Base-by-base conservation (phyloP, 2,113 vertebrate species). In the Callocephalon fimbriatum region DNA sequence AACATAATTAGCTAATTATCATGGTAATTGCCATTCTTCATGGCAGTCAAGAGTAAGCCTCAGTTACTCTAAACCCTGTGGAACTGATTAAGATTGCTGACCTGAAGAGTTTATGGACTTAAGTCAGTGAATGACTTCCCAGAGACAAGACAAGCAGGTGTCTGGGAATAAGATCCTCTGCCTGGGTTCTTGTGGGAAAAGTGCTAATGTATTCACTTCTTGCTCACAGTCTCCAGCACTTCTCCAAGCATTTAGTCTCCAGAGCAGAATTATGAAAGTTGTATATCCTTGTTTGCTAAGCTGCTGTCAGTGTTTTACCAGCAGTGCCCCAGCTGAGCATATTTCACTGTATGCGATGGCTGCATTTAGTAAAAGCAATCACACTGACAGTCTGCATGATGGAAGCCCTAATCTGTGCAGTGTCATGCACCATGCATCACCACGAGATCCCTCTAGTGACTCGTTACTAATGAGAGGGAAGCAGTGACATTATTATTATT, bases 331-430 rank as follows among this genome's bases (percentile, higher is more conserved):
- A 84, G 79, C 20, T 61, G 76, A 89, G 20, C 56, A 68, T 95
- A 97, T 95, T 97, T 97, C 95, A 96, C 56, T 35, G 29, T 53
- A 61, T 91, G 76, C 1, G 3, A 53, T 82, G 86, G 44, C 76
- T 92, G 92, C 32, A 61, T 95, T 96, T 97, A 97, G 92, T 38
- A 73, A 86, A 62, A 95, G 86, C 56, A 87, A 81, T 91, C 68
- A 6, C 61, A 37, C 56, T 95, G 94, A 84, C 95, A 96, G 73
- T 7, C 51, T 86, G 68, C 51, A n/a, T 87, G 95, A 97, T 94
- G 94, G 92, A 97, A 95, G 26, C 37, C 83, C 83, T 92, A 96
- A 95, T 95, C 86, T 92, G 88, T 68, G 76, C 79, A 76, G 79
- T 92, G 88, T 78, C 96, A 85, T 87, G 83, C 76, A 86, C 92